These are phyloP conservation scores for Morbakka virulenta DNA, from an alignment of 30 jellyfish, hydroid and myxozoan species.

Conservation along the genomic window DNA sequence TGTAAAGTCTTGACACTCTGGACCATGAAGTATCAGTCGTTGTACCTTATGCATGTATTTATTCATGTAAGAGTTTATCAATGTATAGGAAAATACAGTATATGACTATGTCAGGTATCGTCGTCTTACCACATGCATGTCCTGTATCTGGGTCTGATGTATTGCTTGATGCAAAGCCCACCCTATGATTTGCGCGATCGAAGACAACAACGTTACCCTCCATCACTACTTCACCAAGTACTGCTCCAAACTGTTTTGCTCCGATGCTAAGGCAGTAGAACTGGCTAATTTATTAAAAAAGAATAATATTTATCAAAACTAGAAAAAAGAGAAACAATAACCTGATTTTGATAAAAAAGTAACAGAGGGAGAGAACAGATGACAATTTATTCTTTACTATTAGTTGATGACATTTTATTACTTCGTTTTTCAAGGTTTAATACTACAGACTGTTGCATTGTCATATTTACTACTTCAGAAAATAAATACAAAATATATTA, in stretches of 20 bases:
- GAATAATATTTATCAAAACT: neutral
- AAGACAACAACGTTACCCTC: constrained; percentile 97
- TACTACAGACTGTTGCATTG: no score
- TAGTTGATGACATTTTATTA: no score
- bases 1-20: no score
- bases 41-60: no score
- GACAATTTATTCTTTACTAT: neutral
- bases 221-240: constrained; percentile 94
- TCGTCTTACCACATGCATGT: constrained; percentile 86
- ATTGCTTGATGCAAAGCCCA: constrained; percentile 98
- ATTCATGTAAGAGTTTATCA: no score
- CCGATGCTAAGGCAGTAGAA: constrained; percentile 96
- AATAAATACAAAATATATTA: no score
- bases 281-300: constrained; percentile 37
- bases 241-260: constrained; percentile 98
- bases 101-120: no score
- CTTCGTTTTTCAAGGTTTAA: no score
- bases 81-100: no score
- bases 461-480: no score
- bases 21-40: no score
- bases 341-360: neutral
- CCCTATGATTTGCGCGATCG: constrained; percentile 93
- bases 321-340: neutral
- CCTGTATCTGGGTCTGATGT: constrained; percentile 94
- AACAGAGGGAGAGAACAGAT: neutral